Evolutionary conservation across 2,888 invertebrate genomes (phyloP), one percentile per base, ranked within the genome.

Genomic region (Metallyticus violacea): DNA sequence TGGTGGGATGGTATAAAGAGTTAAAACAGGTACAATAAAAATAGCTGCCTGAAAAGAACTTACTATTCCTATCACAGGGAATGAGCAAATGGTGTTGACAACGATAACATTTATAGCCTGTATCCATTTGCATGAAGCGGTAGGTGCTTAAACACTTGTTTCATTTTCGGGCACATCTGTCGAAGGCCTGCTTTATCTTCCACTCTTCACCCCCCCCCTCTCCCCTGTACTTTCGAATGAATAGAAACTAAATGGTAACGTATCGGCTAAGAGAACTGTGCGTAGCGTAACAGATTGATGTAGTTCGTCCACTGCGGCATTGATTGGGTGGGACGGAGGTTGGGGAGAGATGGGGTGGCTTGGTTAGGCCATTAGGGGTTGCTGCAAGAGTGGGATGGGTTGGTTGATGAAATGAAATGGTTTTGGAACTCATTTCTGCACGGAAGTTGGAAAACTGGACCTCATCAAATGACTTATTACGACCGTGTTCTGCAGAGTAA

Each of bases 391-490:
- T 27, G 29, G 84, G 22, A 77, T 9, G 79, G 79, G 85, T 77
- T 30, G 85, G 78, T 30, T 77, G 86, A 86, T 86, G 86, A 82
- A 82, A 86, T 86, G 86, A 83, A 86, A 86, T 86, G 86, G 86
- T 86, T 83, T 86, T 86, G 86, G 86, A 86, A 83, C 86, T 86
- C 86, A 86, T 86, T 86, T 83, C 86, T 86, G 83, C 86, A 82
- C 86, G 86, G 86, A 86, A 86, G 86, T 86, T 86, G 86, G 86
- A 86, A 86, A 86, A 86, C 86, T 83, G 86, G 86, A 86, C 86
- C 82, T 86, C 86, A 86, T 86, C 86, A 86, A 86, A 81, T 86
- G 86, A 86, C 86, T 86, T 86, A 86, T 86, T 86, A 86, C 86
- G n/a, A 78, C 83, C 77, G 40, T 83, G 86, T 83, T 82, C 82